These are phyloP conservation scores for Augiades crinisus DNA, from an alignment of 2,888 invertebrate species.

Conservation along the genomic window DNA sequence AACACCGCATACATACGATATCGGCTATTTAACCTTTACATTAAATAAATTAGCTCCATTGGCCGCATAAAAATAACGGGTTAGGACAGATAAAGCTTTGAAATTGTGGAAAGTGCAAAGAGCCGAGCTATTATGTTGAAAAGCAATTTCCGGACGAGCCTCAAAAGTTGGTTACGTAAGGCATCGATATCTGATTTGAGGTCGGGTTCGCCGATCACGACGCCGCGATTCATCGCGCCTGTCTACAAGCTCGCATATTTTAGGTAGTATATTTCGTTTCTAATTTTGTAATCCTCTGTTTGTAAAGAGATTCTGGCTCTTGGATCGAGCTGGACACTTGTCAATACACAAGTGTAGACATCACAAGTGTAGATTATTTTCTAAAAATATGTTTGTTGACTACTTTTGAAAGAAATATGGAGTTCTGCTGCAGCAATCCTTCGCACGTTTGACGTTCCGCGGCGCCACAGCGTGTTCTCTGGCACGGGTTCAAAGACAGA, in stretches of 20 bases:
- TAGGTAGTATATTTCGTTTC: no score
- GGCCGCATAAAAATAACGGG: not conserved
- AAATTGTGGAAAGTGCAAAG: slow-evolving; percentile 12
- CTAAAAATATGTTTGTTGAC: no score
- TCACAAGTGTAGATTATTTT: no score
- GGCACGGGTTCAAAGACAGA: slow-evolving; percentile 38
- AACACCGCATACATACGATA: no score
- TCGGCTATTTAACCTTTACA: not conserved
- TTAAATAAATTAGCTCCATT: not conserved
- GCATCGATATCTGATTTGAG: slow-evolving; percentile 20
- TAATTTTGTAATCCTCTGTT: not conserved
- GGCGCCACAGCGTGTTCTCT: slow-evolving; percentile 3
- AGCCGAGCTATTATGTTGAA: slow-evolving; percentile 12
- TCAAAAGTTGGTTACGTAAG: slow-evolving; percentile 17
- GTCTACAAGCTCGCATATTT: no score
- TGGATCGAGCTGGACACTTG: no score
- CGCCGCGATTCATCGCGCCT: not conserved
- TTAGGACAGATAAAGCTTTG: slow-evolving; percentile 7
- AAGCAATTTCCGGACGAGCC: slow-evolving; percentile 23
- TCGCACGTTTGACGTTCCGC: not conserved
- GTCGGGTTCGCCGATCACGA: not conserved
- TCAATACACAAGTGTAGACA: no score
- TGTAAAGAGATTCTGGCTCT: no score
- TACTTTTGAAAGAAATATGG: no score
- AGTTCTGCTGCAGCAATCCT: not conserved